Conservation (phyloP, 2,797 vertebrate genomes). For the Trematomus bernacchii region DNA sequence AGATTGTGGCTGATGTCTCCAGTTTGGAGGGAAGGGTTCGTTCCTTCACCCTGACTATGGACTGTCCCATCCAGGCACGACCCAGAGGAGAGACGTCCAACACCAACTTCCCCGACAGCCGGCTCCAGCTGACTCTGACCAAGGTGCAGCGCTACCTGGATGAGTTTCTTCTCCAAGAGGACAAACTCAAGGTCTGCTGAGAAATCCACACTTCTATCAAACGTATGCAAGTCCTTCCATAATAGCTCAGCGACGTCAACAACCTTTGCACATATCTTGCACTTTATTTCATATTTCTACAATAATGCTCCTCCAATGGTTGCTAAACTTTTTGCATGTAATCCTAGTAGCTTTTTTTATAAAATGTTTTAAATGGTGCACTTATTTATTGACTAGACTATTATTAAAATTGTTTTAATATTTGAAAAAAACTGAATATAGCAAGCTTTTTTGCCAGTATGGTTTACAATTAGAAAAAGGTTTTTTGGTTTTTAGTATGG, state of each 20-base stretch:
- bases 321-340: no score
- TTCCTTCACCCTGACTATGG: constrained; percentile 36
- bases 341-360: neutral
- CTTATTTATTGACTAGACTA: neutral
- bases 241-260: neutral
- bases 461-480: neutral
- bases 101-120: constrained; percentile 53
- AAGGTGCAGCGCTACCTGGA: constrained; percentile 75
- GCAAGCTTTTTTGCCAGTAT: neutral
- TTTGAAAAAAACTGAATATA: neutral
- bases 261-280: constrained; percentile 12
- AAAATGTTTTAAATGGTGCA: neutral
- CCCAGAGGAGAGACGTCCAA: neutral
- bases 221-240: no score
- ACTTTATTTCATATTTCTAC: neutral
- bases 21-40: constrained; percentile 59
- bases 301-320: neutral
- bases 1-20: constrained; percentile 74
- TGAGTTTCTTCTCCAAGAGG: constrained; percentile 57
- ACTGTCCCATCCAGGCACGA: constrained; percentile 49
- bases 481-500: neutral
- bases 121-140: constrained; percentile 44
- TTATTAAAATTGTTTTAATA: neutral
- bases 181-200: constrained; percentile 77
- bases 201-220: neutral